A percentile compares a stretch with the other conserved stretches of the same genome.
These are phyloP conservation scores for Thereuonema tuberculata DNA, from an alignment of 1,140 invertebrate genomes.

Conservation along the genomic window DNA sequence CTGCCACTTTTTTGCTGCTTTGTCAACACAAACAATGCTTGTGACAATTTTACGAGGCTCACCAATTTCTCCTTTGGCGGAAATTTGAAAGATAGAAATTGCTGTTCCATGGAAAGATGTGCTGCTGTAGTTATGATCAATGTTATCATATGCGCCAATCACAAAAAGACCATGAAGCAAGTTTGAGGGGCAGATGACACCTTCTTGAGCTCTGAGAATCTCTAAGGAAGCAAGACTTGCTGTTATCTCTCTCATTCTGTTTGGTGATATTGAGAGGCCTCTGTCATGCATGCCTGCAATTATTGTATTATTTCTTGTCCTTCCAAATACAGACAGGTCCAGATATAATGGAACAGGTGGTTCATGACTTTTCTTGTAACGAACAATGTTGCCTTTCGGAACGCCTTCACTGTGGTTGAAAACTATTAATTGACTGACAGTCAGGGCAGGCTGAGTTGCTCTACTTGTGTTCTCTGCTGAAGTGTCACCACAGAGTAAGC, in stretches of 20 bases:
- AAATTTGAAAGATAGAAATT: not conserved
- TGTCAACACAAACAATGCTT: constrained; percentile 2
- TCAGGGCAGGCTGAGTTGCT: not conserved
- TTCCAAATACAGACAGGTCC: constrained; percentile 8
- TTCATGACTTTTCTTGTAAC: constrained; percentile 8
- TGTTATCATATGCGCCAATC: not conserved
- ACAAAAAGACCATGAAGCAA: not conserved
- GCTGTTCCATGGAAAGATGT: not conserved
- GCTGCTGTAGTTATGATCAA: not conserved
- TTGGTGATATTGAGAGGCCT: constrained; percentile 8
- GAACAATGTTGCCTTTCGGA: constrained; percentile 5
- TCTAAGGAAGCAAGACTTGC: not conserved
- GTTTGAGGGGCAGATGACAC: not conserved
- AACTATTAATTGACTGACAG: constrained; percentile 11
- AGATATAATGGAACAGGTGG: constrained; percentile 9
- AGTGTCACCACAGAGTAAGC: not conserved
- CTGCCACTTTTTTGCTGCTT: constrained; percentile 10
- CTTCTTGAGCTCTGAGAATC: not conserved
- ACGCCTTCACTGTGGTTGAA: constrained; percentile 6
- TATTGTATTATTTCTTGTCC: constrained; percentile 12
- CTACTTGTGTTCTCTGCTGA: not conserved
- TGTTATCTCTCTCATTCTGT: constrained; percentile 5
- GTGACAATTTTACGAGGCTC: constrained; percentile 4
- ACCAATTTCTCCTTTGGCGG: too few relatives aligned
- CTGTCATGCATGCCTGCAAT: constrained; percentile 5